Conservation (phyloP, 2,888 invertebrate genomes). For the Lasius platythorax region DNA sequence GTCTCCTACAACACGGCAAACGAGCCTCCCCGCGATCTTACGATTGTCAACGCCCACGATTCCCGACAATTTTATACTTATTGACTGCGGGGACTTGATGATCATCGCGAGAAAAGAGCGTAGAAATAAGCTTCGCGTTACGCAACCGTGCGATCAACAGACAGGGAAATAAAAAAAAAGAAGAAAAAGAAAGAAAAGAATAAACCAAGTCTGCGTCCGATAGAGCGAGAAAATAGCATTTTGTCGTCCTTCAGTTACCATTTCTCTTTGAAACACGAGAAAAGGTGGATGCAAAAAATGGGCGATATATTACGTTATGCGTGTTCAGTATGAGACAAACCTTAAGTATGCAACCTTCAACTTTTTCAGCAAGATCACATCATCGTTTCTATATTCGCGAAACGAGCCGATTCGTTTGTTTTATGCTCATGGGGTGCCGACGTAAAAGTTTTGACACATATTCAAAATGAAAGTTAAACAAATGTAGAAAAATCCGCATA, state of each 20-base stretch:
- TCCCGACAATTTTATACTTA: constrained; percentile 69
- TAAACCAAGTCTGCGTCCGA: constrained; percentile 11
- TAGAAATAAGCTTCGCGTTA: constrained; percentile 43
- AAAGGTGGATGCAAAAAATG: constrained; percentile 45
- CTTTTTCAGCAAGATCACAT: constrained; percentile 42
- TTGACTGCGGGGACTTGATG: constrained; percentile 74
- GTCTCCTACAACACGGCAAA: constrained; percentile 63
- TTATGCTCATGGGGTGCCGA: constrained; percentile 25
- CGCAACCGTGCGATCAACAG: constrained; percentile 35
- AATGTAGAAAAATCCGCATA: background rate
- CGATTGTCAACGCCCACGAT: constrained; percentile 78
- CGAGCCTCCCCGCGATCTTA: constrained; percentile 66
- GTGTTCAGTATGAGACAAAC: constrained; percentile 26
- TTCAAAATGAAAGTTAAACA: constrained; percentile 18
- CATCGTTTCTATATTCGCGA: constrained; percentile 34
- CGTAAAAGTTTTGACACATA: constrained; percentile 12
- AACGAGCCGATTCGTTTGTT: constrained; percentile 6
- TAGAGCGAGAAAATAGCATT: constrained; percentile 58
- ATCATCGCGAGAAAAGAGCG: constrained; percentile 58
- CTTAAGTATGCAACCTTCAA: constrained; percentile 38
- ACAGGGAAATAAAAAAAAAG: constrained; percentile 32
- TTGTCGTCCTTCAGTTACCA: constrained; percentile 63
- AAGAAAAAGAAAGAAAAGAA: background rate
- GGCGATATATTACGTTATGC: constrained; percentile 36
- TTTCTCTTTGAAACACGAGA: constrained; percentile 57